These are phyloP conservation scores for Brachionus sp. DNA, from an alignment of 1,140 invertebrate genomes.

Conservation along the genomic window DNA sequence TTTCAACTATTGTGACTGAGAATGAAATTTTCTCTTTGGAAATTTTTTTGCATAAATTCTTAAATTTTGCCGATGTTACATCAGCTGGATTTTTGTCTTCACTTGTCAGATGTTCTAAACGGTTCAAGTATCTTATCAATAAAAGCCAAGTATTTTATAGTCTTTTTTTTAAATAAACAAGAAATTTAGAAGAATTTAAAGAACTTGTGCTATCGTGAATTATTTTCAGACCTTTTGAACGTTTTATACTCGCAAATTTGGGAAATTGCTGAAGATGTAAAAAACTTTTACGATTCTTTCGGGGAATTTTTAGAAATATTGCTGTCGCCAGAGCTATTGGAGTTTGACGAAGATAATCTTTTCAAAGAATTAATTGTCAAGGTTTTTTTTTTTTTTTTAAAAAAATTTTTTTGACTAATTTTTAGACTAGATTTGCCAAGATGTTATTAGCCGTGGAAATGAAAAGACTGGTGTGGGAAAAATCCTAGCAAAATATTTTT, in stretches of 20 bases:
- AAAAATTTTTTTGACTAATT: not conserved
- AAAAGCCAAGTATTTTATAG: not conserved
- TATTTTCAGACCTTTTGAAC: not conserved
- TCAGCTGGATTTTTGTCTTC: not conserved
- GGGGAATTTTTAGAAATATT: not conserved
- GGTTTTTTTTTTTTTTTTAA: not conserved
- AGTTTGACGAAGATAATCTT: not conserved
- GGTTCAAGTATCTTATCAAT: not conserved
- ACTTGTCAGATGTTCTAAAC: not conserved
- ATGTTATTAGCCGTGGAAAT: not conserved
- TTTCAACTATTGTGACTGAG: not conserved
- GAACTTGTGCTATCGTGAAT: not conserved
- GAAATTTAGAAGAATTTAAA: not conserved
- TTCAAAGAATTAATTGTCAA: constrained; percentile 37
- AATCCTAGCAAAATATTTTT: not conserved
- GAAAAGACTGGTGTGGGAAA: constrained; percentile 26
- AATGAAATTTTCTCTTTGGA: not conserved
- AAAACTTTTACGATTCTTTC: constrained; percentile 26
- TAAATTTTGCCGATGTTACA: constrained; percentile 10
- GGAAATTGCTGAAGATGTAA: constrained; percentile 25
- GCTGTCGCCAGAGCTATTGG: not conserved
- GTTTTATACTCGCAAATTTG: constrained; percentile 28
- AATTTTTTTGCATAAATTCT: not conserved
- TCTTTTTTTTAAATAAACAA: not conserved
- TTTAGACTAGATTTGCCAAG: not conserved